Conservation (phyloP, 2,797 vertebrate species). For the Amphiprion clarkii region DNA sequence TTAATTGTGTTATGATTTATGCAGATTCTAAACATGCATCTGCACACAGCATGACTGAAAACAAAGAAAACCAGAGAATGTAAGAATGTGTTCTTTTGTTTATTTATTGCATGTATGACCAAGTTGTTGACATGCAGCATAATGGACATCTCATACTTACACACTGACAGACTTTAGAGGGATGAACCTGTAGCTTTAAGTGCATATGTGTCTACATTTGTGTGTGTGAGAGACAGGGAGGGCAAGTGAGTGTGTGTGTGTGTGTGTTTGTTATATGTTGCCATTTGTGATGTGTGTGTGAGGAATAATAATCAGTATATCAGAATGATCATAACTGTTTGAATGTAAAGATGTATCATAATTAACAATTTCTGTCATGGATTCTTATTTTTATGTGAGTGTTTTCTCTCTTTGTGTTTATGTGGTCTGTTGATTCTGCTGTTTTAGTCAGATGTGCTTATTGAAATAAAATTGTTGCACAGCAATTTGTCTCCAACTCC, state of each 20-base stretch:
- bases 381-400: conserved; percentile 70
- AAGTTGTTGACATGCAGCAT: conserved; percentile 55
- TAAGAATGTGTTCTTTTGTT: no score
- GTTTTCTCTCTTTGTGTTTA: conserved; percentile 61
- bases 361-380: conserved; percentile 69
- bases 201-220: conserved; percentile 26
- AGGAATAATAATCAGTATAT: conserved; percentile 43
- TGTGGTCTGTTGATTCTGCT: conserved; percentile 79
- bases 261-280: background rate
- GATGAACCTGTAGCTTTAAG: conserved; percentile 50
- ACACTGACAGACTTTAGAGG: conserved; percentile 57
- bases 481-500: conserved; percentile 5
- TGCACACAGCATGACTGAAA: background rate
- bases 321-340: conserved; percentile 55
- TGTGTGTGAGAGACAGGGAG: conserved; percentile 7
- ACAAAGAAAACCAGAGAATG: background rate
- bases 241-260: background rate
- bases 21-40: background rate
- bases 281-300: background rate
- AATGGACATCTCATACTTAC: conserved; percentile 47
- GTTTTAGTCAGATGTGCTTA: conserved; percentile 88
- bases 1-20: background rate
- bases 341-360: conserved; percentile 81
- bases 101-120: conserved; percentile 72
- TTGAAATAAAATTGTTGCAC: conserved; percentile 82